A percentile compares a stretch with the other conserved stretches of the same genome.
Conservation (phyloP, 2,113 vertebrate species). For the Protobothrops mucrosquamatus region DNA sequence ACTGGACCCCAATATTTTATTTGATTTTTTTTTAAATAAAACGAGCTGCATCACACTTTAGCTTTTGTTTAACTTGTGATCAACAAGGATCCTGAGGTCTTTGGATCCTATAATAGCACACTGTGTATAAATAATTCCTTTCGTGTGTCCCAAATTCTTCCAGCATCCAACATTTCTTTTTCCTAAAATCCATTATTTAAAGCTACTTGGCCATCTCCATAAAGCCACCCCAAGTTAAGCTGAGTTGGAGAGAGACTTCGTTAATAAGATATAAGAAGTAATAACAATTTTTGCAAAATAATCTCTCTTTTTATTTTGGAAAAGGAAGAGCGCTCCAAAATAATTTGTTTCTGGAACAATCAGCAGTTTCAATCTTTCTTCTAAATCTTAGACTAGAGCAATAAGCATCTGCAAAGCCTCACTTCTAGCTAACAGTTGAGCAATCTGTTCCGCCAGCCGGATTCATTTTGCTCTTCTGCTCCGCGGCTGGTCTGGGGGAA, state of each 20-base stretch:
- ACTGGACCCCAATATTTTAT: background rate
- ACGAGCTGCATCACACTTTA: background rate
- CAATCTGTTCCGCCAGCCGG: background rate
- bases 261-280: background rate
- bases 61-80: background rate
- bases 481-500: background rate
- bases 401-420: background rate
- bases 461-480: background rate
- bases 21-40: background rate
- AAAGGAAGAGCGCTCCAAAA: background rate
- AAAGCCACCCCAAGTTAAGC: background rate
- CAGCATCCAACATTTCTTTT: background rate
- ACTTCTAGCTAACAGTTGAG: background rate
- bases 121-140: background rate
- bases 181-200: background rate
- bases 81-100: background rate
- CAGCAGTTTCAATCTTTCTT: background rate
- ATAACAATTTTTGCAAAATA: background rate
- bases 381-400: background rate
- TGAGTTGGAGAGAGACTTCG: background rate
- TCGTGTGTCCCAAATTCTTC: background rate
- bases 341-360: background rate
- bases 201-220: background rate
- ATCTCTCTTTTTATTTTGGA: background rate
- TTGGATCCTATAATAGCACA: background rate